Percentiles rank a stretch among this genome's conserved stretches.
Evolutionary conservation across 35 echinoderm and acorn worm genomes (phyloP).

Genomic region (Heliocidaris erythrogramma): DNA sequence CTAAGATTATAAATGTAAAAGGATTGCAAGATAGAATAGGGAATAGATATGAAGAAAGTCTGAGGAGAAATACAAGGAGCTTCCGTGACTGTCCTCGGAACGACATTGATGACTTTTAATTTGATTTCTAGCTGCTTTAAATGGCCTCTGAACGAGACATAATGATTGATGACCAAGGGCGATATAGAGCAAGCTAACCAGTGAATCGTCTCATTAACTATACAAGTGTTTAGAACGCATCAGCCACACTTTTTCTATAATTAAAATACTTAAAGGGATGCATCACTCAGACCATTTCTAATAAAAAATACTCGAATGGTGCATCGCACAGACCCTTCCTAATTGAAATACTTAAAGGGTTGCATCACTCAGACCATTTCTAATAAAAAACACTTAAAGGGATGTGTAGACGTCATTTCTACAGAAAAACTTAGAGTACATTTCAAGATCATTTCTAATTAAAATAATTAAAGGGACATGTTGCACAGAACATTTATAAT

Average conservation of each 20-base stretch:
- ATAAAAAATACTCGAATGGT: background rate
- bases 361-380: background rate
- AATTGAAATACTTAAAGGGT: background rate
- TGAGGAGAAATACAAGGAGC: background rate
- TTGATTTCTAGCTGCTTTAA: background rate
- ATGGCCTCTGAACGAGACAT: conserved; percentile 8
- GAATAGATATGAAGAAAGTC: background rate
- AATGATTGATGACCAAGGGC: conserved; percentile 16
- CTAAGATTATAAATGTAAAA: no score
- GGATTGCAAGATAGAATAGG: no score
- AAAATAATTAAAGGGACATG: no score
- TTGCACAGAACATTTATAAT: no score
- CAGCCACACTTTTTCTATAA: background rate
- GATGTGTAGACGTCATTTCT: no score
- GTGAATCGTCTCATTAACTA: conserved; percentile 17
- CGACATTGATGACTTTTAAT: background rate
- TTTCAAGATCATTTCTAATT: no score
- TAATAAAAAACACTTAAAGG: background rate
- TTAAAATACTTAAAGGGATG: conserved; percentile 18
- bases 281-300: background rate
- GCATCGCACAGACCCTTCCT: background rate
- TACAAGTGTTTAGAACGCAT: background rate
- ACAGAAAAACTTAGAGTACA: no score
- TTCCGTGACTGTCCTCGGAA: background rate
- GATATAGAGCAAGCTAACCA: background rate